A percentile compares a stretch with the other conserved stretches of the same genome.
These are phyloP conservation scores for Gobio occitaniae DNA, from an alignment of 2,797 vertebrate genomes.

Conservation along the genomic window DNA sequence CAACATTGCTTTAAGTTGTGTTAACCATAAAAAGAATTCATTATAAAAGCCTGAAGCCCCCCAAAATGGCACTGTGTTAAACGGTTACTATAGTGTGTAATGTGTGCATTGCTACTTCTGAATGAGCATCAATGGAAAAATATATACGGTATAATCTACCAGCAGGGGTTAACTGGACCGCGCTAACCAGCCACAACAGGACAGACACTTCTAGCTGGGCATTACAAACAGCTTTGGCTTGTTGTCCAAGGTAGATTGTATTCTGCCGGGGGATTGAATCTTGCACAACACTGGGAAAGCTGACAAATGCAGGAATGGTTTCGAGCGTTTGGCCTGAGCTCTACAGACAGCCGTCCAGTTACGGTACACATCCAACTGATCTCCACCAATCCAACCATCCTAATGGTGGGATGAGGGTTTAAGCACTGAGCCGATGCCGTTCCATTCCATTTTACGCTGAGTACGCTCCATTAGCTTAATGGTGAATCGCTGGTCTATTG, in stretches of 20 bases:
- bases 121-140: neutral
- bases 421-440: constrained; percentile 32
- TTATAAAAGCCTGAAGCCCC: neutral
- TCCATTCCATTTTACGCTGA: constrained; percentile 20
- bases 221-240: constrained; percentile 18
- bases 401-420: constrained; percentile 28
- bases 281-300: constrained; percentile 11
- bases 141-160: neutral
- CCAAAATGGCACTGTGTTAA: neutral
- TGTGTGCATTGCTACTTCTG: neutral
- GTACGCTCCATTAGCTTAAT: constrained; percentile 41
- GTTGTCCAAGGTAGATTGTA: constrained; percentile 7
- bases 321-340: constrained; percentile 15
- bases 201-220: neutral
- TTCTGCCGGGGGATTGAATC: constrained; percentile 18
- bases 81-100: neutral
- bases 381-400: constrained; percentile 7
- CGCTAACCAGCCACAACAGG: neutral
- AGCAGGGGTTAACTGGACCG: neutral
- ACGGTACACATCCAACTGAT: constrained; percentile 22
- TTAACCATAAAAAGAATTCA: neutral
- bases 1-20: neutral
- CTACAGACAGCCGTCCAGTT: constrained; percentile 15
- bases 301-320: constrained; percentile 38
- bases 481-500: constrained; percentile 22